A percentile compares a stretch with the other conserved stretches of the same genome.
These are phyloP conservation scores for Simalia tracyae DNA, from an alignment of 2,797 vertebrate genomes.

Conservation along the genomic window DNA sequence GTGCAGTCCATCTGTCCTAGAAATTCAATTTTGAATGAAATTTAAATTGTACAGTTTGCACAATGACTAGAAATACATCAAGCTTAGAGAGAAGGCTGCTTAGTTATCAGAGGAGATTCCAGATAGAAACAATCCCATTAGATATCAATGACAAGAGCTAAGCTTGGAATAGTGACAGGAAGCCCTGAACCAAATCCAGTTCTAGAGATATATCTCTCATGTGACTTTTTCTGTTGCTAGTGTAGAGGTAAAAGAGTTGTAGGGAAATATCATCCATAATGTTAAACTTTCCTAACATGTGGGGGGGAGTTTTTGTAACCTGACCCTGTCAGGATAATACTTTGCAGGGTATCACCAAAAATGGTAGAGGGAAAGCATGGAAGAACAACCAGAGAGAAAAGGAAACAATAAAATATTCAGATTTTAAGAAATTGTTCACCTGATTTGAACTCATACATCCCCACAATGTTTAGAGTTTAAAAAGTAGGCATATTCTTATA, in stretches of 20 bases:
- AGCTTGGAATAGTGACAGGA: not conserved
- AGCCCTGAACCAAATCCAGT: not conserved
- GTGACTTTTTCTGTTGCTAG: not conserved
- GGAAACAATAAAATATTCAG: not conserved
- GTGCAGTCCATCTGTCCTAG: constrained; percentile 36
- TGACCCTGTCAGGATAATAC: not conserved
- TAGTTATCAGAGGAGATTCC: not conserved
- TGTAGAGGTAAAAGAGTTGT: not conserved
- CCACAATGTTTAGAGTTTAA: not conserved
- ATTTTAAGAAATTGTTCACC: not conserved
- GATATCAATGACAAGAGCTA: not conserved
- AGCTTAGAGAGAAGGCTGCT: not conserved
- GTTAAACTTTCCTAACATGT: not conserved
- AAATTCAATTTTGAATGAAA: constrained; percentile 50
- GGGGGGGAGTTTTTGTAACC: not conserved
- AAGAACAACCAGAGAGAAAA: not conserved
- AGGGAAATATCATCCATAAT: not conserved
- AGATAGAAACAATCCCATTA: not conserved
- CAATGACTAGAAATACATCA: not conserved
- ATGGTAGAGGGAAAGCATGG: not conserved
- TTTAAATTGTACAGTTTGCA: constrained; percentile 15
- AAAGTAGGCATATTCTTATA: not conserved
- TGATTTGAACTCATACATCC: not conserved
- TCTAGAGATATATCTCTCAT: not conserved
- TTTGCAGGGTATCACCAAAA: not conserved